Conservation (phyloP, 2,888 invertebrate genomes). For the Troides helena region DNA sequence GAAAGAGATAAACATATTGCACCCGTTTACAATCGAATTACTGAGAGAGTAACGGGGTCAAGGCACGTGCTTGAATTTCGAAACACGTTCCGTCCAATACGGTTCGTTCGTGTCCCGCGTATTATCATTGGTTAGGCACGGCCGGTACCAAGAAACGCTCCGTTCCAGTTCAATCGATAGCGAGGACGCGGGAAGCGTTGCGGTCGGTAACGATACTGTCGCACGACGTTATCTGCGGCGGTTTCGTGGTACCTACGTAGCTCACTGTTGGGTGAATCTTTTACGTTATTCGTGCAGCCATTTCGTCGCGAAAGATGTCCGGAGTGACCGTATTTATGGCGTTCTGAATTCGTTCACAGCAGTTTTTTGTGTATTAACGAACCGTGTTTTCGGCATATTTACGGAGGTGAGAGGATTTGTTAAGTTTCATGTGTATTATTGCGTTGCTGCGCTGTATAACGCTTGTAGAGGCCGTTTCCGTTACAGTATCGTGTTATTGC, state of each 20-base stretch:
- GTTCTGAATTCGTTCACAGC: conserved; percentile 63
- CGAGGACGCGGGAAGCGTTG: conserved; percentile 35
- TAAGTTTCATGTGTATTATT: conserved; percentile 12
- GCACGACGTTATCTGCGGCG: conserved; percentile 39
- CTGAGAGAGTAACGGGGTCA: conserved; percentile 69
- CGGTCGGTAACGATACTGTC: conserved; percentile 41
- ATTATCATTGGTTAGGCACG: conserved; percentile 64
- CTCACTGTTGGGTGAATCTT: conserved; percentile 57
- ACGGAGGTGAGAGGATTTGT: conserved; percentile 53
- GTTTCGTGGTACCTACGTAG: conserved; percentile 54
- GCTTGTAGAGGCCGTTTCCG: conserved; percentile 17
- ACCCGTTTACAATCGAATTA: conserved; percentile 46
- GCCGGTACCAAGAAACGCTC: conserved; percentile 53
- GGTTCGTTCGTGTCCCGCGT: conserved; percentile 58
- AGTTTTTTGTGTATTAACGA: conserved; percentile 61
- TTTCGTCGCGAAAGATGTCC: conserved; percentile 71
- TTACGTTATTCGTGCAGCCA: conserved; percentile 73
- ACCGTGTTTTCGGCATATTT: conserved; percentile 48
- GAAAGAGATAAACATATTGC: conserved; percentile 54
- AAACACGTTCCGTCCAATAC: conserved; percentile 75
- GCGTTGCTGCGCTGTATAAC: conserved; percentile 9
- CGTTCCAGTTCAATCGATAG: conserved; percentile 61
- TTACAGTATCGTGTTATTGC: conserved; percentile 18
- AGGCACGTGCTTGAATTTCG: conserved; percentile 78
- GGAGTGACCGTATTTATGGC: conserved; percentile 62